These are phyloP conservation scores for Philaenus spumarius DNA, from an alignment of 1,140 invertebrate genomes.

Conservation along the genomic window DNA sequence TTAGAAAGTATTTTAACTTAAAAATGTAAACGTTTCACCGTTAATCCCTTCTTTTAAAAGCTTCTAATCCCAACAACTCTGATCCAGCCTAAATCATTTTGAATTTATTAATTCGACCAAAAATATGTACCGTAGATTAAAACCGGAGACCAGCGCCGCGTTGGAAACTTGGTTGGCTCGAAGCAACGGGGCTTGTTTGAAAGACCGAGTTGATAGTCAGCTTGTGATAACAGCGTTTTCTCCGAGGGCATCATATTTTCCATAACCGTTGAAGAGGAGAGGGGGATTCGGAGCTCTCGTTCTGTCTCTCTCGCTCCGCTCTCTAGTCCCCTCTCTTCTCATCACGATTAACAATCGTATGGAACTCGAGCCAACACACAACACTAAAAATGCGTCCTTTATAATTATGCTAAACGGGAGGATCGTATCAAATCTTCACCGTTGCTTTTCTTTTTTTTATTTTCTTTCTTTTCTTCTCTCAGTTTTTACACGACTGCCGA, in stretches of 20 bases:
- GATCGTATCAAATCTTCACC: slow-evolving; percentile 12
- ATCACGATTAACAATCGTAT: neutral
- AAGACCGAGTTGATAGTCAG: neutral
- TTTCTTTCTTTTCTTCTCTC: slow-evolving; percentile 13
- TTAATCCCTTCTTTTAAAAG: too few relatives aligned
- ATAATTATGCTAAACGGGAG: slow-evolving; percentile 17
- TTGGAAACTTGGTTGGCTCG: too few relatives aligned
- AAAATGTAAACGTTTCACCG: too few relatives aligned
- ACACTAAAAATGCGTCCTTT: slow-evolving; percentile 14
- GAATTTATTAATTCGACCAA: too few relatives aligned
- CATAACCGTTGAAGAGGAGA: slow-evolving; percentile 11
- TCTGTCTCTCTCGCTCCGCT: neutral
- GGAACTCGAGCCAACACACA: neutral
- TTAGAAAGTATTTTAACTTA: too few relatives aligned
- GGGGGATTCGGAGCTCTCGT: neutral
- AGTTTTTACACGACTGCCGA: slow-evolving; percentile 9
- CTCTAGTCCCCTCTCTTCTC: neutral
- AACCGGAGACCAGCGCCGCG: too few relatives aligned
- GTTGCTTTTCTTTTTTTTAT: too few relatives aligned
- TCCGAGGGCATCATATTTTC: slow-evolving; percentile 12
- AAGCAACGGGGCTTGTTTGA: too few relatives aligned
- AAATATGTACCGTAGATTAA: too few relatives aligned
- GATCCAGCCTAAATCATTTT: too few relatives aligned
- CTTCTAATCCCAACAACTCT: too few relatives aligned
- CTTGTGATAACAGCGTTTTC: slow-evolving; percentile 1